phyloP scores from a whole-genome alignment of 2,113 vertebrate genomes.

The Marcusenius ussheri region DNA sequence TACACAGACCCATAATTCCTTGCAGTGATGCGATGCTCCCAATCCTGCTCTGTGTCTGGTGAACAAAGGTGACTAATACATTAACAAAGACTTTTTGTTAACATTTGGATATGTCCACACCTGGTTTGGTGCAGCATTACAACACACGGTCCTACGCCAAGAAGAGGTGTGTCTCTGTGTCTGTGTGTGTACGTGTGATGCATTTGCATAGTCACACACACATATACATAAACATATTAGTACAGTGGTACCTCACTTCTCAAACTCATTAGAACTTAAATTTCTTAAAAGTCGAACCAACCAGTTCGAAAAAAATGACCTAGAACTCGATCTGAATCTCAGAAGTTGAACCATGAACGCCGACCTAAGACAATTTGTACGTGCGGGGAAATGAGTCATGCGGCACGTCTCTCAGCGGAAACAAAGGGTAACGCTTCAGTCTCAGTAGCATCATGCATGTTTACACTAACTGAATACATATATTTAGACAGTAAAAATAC shows the following conservation, averaged over 20 bases:
- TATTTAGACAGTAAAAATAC: too few relatives aligned
- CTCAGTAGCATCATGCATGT: too few relatives aligned
- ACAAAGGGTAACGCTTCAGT: too few relatives aligned
- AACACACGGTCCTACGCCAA: neutral
- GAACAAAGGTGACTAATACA: neutral
- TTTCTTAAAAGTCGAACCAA: too few relatives aligned
- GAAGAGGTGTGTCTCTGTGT: neutral
- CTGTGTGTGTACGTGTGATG: neutral
- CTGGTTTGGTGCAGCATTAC: neutral
- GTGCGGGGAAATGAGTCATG: too few relatives aligned
- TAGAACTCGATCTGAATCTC: too few relatives aligned
- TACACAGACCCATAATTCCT: neutral
- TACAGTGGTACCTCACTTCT: neutral
- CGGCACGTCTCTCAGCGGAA: too few relatives aligned
- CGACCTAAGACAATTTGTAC: too few relatives aligned
- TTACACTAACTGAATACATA: too few relatives aligned
- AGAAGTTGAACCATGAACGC: too few relatives aligned
- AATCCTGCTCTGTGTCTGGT: neutral
- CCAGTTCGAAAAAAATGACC: too few relatives aligned
- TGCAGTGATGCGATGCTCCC: neutral
- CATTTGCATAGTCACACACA: neutral
- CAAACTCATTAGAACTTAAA: too few relatives aligned
- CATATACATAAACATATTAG: neutral
- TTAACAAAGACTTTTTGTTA: neutral
- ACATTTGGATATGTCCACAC: neutral